Conservation (phyloP, 1,140 invertebrate genomes). For the Drosophila sulfurigaster region DNA sequence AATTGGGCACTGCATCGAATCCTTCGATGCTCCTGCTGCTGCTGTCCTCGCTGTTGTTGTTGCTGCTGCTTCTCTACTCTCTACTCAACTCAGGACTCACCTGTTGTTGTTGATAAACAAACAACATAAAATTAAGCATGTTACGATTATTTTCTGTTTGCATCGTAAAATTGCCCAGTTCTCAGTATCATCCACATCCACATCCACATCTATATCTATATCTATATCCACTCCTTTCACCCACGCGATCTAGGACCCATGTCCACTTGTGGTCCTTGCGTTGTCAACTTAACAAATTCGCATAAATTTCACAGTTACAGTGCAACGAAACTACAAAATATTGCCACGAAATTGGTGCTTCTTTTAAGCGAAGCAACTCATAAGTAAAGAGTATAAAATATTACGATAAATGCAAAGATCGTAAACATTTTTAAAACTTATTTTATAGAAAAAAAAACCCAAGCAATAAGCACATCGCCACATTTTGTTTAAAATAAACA, state of each 20-base stretch:
- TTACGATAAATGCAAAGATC: no score
- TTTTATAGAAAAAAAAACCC: no score
- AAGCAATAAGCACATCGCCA: no score
- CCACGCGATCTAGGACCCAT: not conserved
- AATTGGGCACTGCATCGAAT: slow-evolving; percentile 47
- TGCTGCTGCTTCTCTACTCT: slow-evolving; percentile 20
- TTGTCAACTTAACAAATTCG: slow-evolving; percentile 57
- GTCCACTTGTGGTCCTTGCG: slow-evolving; percentile 9
- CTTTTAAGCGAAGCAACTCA: no score
- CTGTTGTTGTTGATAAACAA: slow-evolving; percentile 40
- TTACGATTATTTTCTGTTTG: slow-evolving; percentile 72
- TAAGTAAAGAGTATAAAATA: no score
- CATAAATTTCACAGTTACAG: slow-evolving; percentile 67
- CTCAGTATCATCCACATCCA: not conserved
- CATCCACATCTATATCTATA: no score
- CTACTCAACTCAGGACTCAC: slow-evolving; percentile 5
- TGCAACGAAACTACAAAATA: slow-evolving; percentile 5
- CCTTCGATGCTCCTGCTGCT: not conserved
- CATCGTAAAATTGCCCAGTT: slow-evolving; percentile 60
- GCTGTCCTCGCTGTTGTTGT: not conserved
- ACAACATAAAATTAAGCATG: slow-evolving; percentile 69
- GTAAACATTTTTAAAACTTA: no score
- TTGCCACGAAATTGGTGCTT: not conserved
- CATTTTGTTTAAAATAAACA: no score
- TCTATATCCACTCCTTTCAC: not conserved